Evolutionary conservation across 2,797 vertebrate genomes (phyloP).

Genomic region (Tokudaia tokunoshimensis): DNA sequence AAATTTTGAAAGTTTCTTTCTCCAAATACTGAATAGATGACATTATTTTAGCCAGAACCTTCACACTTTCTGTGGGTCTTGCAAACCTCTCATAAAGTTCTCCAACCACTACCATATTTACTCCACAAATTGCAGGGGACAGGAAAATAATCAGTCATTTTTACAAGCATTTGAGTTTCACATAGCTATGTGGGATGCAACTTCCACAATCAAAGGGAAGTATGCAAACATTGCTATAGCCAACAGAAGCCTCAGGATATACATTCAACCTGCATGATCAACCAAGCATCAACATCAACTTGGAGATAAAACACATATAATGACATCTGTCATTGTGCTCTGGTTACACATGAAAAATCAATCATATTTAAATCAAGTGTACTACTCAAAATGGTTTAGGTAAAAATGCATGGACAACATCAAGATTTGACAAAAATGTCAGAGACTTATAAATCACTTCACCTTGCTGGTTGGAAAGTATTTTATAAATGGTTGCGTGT

Average conservation of each 20-base stretch:
- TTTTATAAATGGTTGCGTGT: background rate
- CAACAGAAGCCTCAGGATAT: background rate
- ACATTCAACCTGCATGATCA: background rate
- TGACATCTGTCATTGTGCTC: background rate
- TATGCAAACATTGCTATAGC: background rate
- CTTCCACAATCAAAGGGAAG: background rate
- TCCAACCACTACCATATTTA: background rate
- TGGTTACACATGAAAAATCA: background rate
- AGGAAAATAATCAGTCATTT: background rate
- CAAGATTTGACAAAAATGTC: background rate
- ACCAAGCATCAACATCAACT: background rate
- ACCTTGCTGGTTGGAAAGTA: background rate
- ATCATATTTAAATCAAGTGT: background rate
- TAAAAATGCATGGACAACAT: slow-evolving; percentile 3
- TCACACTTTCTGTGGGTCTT: background rate
- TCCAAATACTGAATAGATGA: background rate
- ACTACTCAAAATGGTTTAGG: background rate
- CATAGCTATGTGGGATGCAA: background rate
- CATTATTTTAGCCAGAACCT: background rate
- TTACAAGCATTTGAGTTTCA: slow-evolving; percentile 6
- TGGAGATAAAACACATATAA: background rate
- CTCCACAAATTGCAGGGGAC: background rate
- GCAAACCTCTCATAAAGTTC: background rate
- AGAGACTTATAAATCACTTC: background rate
- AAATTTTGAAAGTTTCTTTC: background rate